These are phyloP conservation scores for Strongylocentrotus purpuratus DNA, from an alignment of 35 echinoderm and acorn worm species.

Conservation along the genomic window DNA sequence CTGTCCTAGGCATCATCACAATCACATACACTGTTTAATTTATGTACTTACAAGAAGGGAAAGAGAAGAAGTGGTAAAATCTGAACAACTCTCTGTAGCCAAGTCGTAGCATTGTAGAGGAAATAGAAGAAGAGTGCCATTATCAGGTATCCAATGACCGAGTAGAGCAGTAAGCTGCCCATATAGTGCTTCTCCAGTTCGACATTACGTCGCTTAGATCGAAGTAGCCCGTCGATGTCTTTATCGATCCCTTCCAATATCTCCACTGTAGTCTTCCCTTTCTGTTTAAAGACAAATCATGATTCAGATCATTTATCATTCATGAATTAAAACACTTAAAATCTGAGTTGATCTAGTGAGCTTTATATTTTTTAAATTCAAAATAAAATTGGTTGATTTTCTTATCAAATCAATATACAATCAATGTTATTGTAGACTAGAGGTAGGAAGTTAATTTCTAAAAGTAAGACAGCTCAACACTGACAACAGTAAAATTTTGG, in stretches of 20 bases:
- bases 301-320: background rate
- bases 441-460: no score
- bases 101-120: slow-evolving; percentile 69
- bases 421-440: no score
- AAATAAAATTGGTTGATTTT: no score
- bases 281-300: slow-evolving; percentile 52
- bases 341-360: no score
- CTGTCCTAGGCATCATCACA: background rate
- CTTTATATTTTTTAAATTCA: no score
- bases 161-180: slow-evolving; percentile 81
- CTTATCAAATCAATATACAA: no score
- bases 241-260: slow-evolving; percentile 82
- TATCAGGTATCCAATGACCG: slow-evolving; percentile 62
- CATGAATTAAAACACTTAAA: no score
- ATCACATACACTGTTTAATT: background rate
- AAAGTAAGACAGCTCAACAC: no score
- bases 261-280: slow-evolving; percentile 77
- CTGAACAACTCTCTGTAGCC: slow-evolving; percentile 66
- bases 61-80: slow-evolving; percentile 83
- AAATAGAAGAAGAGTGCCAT: slow-evolving; percentile 90
- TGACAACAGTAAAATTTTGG: no score
- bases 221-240: slow-evolving; percentile 69
- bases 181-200: slow-evolving; percentile 92
- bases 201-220: slow-evolving; percentile 72
- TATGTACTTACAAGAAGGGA: slow-evolving; percentile 87